Evolutionary conservation across 2,888 invertebrate genomes (phyloP).

Genomic region (Fragum whitleyi): DNA sequence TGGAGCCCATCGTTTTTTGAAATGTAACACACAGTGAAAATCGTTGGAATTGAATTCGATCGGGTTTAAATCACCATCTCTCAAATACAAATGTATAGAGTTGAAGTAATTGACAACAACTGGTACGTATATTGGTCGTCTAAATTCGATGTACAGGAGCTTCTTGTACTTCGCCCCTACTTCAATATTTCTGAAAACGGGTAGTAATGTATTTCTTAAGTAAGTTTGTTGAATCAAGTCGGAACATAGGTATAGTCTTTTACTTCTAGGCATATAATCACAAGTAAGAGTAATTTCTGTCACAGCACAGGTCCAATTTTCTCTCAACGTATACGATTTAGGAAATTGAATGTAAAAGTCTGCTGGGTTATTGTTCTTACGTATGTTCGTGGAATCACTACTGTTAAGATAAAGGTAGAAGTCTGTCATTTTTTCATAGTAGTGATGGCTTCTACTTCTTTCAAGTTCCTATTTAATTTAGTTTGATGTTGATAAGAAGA

Average conservation of each 20-base stretch:
- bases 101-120: conserved; percentile 9
- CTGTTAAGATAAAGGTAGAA: conserved; percentile 25
- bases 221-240: conserved; percentile 32
- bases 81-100: conserved; percentile 12
- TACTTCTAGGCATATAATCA: conserved; percentile 29
- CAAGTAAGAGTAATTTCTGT: conserved; percentile 37
- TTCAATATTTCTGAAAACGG: conserved; percentile 39
- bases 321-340: conserved; percentile 27
- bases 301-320: conserved; percentile 35
- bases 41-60: conserved; percentile 10
- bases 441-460: background rate
- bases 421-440: conserved; percentile 10
- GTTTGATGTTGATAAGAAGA: background rate
- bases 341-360: conserved; percentile 46
- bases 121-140: conserved; percentile 14
- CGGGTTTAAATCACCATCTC: conserved; percentile 17
- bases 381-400: conserved; percentile 25
- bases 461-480: conserved; percentile 1
- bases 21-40: conserved; percentile 31
- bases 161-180: conserved; percentile 24
- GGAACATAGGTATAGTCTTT: conserved; percentile 36
- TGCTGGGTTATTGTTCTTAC: conserved; percentile 30
- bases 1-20: conserved; percentile 36
- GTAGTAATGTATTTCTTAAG: conserved; percentile 19
- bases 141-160: background rate